phyloP scores from a whole-genome alignment of 2,797 vertebrate species.

The Sebastes itinus region DNA sequence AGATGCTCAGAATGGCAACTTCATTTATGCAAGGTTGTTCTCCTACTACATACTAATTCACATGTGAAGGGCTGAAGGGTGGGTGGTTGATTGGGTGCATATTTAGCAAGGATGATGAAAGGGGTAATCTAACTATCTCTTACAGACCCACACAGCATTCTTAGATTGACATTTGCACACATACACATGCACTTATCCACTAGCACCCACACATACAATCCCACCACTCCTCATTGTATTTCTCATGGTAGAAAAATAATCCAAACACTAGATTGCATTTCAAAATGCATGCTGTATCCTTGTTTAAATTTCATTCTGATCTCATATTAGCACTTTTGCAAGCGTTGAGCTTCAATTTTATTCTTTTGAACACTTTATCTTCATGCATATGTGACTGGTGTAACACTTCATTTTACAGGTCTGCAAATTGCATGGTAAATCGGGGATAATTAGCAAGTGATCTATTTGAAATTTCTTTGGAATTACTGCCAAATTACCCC shows the following conservation, averaged over 20 bases:
- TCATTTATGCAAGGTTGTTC: slow-evolving; percentile 41
- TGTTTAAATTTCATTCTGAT: slow-evolving; percentile 13
- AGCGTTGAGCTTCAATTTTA: slow-evolving; percentile 11
- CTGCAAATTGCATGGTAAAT: no score
- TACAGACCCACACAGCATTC: slow-evolving; percentile 28
- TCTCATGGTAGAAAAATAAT: background rate
- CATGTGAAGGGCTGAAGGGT: slow-evolving; percentile 11
- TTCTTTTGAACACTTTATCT: slow-evolving; percentile 19
- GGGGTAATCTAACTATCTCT: slow-evolving; percentile 4
- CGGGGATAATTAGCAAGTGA: no score
- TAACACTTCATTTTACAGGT: no score
- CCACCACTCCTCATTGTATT: background rate
- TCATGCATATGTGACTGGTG: slow-evolving; percentile 55
- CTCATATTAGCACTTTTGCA: slow-evolving; percentile 14
- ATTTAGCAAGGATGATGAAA: slow-evolving; percentile 36
- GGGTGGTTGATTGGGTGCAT: slow-evolving; percentile 8
- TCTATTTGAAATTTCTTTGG: no score
- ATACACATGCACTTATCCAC: slow-evolving; percentile 64
- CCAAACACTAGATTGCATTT: slow-evolving; percentile 23
- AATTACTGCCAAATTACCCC: no score
- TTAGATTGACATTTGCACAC: slow-evolving; percentile 29
- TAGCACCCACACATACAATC: background rate
- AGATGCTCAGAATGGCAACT: slow-evolving; percentile 14
- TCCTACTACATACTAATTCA: slow-evolving; percentile 19
- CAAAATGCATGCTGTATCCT: slow-evolving; percentile 49